Evolutionary conservation across 2,888 invertebrate species (phyloP), one percentile per base, ranked within the genome.

Genomic region (Metallyticus violacea): DNA sequence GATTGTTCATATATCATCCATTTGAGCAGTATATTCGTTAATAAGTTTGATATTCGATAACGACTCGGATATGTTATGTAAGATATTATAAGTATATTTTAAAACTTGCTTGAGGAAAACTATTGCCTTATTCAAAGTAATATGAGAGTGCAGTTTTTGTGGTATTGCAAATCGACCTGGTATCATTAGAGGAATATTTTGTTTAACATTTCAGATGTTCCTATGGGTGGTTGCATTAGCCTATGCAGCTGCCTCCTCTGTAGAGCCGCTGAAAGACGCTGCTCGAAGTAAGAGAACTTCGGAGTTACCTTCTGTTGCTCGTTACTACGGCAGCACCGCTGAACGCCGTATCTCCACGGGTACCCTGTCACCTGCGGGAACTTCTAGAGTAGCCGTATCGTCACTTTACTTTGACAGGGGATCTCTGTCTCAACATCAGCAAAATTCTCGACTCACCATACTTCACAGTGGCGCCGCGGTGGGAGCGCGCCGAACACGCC

Each of bases 361-460:
- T 62, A n/a, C n/a, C n/a, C n/a, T n/a, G n/a, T 0, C 40, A 15
- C 76, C 84, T 7, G 76, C 82, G 22, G 83, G 77, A n/a, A 77
- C 25, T 22, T 77, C 83, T n/a, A 83, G 83, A 28, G 82, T 77
- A 15, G 81, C 87, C n/a, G 83, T 87, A 77, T 86, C 88, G 2
- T 25, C 87, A 3, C 88, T 88, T 77, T 88, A 87, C 77, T 88
- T 88, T 76, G 88, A 88, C 62, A 87, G 88, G 25, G 85, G 85
- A 9, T 87, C 88, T 4, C 87, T 88, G 4, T 86, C 88, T 26
- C 88, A 88, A 25, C 88, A 88, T 77, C 83, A 83, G 25, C 40
- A 62, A 62, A 62, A 62, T 4, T 77, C 83, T 26, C 78, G 83
- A 27, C 1, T 83, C 76, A 26, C 85, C 82, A 2, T 7, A 62